A percentile compares a stretch with the other conserved stretches of the same genome.
phyloP scores from a whole-genome alignment of 2,113 vertebrate genomes.

The Scomber colias region DNA sequence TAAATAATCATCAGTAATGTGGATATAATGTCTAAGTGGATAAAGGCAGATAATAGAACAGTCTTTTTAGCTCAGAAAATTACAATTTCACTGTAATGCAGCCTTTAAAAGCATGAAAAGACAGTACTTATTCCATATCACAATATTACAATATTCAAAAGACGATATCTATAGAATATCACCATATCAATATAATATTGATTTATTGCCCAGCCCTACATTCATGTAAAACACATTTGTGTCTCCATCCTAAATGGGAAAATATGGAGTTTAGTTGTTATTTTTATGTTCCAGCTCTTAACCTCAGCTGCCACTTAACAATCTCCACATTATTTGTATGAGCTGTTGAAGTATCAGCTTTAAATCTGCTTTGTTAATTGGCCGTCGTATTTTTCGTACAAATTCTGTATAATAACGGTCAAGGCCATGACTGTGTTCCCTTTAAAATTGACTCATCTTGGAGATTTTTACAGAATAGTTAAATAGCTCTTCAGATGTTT shows the following conservation, averaged over 20 bases:
- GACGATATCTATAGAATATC: no score
- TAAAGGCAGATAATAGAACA: no score
- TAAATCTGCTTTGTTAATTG: slow-evolving; percentile 13
- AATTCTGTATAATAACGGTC: slow-evolving; percentile 17
- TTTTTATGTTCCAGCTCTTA: not conserved
- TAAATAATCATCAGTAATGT: no score
- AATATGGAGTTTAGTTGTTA: not conserved
- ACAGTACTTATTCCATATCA: no score
- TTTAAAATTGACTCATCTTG: not conserved
- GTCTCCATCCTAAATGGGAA: slow-evolving; percentile 2
- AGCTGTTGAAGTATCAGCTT: slow-evolving; percentile 5
- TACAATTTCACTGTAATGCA: no score
- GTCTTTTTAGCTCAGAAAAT: no score
- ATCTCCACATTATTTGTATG: slow-evolving; percentile 28
- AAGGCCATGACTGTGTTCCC: not conserved
- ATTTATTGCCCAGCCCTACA: no score
- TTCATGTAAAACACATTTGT: not conserved
- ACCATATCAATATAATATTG: no score
- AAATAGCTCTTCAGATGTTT: slow-evolving; percentile 36
- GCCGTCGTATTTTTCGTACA: not conserved
- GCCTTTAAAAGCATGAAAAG: no score
- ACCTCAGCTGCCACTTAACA: slow-evolving; percentile 6
- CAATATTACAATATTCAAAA: no score
- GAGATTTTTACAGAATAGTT: slow-evolving; percentile 21
- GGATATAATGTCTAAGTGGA: no score